These are phyloP conservation scores for Cygnus buccinator DNA, from an alignment of 2,113 vertebrate species.

Conservation along the genomic window DNA sequence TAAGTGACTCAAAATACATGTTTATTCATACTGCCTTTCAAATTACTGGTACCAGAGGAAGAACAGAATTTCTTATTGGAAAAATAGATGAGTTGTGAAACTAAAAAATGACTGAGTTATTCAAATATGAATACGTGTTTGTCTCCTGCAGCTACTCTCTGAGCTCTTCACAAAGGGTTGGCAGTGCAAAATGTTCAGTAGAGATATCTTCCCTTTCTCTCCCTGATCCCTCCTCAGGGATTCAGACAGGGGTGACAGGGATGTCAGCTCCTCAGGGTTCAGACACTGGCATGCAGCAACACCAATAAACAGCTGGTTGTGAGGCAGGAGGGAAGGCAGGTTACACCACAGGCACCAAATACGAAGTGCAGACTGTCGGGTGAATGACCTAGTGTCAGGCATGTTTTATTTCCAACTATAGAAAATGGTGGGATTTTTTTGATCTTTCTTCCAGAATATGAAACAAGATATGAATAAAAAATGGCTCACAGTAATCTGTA, in stretches of 20 bases:
- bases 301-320: neutral
- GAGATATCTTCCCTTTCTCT: neutral
- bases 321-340: neutral
- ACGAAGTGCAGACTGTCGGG: neutral
- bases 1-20: neutral
- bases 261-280: neutral
- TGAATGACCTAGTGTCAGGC: neutral
- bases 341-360: neutral
- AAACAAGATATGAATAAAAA: neutral
- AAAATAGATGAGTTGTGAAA: neutral
- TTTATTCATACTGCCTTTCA: neutral
- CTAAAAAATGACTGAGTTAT: neutral
- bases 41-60: neutral
- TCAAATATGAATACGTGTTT: accelerated
- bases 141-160: neutral
- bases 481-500: neutral
- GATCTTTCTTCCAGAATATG: neutral
- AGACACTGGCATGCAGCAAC: neutral
- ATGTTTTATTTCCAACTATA: neutral
- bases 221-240: neutral
- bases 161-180: neutral
- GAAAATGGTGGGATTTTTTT: neutral
- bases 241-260: too few species aligned
- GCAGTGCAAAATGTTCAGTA: neutral
- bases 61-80: neutral